Evolutionary conservation across 2,888 invertebrate species (phyloP), one percentile per base, ranked within the genome.

Genomic region (Polyommatus iphigenia): DNA sequence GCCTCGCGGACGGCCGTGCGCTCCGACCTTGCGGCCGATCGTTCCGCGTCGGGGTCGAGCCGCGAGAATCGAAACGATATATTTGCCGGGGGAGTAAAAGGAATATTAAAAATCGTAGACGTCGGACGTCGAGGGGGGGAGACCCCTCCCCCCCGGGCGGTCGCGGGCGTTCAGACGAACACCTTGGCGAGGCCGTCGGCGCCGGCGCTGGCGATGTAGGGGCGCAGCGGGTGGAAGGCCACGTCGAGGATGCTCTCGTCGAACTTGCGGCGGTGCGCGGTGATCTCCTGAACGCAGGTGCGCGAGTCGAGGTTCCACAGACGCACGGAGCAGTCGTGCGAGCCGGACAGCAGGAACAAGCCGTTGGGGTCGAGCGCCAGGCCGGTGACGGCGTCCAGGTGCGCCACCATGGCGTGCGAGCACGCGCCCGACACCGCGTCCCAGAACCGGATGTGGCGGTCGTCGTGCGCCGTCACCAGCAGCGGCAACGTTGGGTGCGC

Each of bases 231-330:
- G 95, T 99, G 99, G 96, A 99, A 99, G 87, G 99, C 99, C 84
- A 99, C 99, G 91, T 99, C 99, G 89, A 99, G 96, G 94, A 99
- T 99, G 90, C 99, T 98, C 95, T 99, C 99, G 94, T 99, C 99
- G 95, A 99, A 99, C 95, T 99, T 99, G 95, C 99, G 99, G 87
- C 99, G 97, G 95, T 99, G 99, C 84, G 99, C 99, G 78, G 99
- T 99, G 89, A 99, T 99, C 94, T 99, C 99, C 93, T 99, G 99
- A 85, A 99, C 98, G 95, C 99, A 99, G 80, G 99, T 98, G 95
- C 99, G 99, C 94, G 98, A 99, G 95, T 99, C 99, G 89, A 99
- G 95, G 95, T 99, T 99, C 99, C 99, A 99, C 85, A 99, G 95
- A 85, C 99, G 96, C 90, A 99, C 98, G 85, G 99, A 99, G 94